Evolutionary conservation across 2,888 invertebrate genomes (phyloP).

Genomic region (Epinotia bilunana): DNA sequence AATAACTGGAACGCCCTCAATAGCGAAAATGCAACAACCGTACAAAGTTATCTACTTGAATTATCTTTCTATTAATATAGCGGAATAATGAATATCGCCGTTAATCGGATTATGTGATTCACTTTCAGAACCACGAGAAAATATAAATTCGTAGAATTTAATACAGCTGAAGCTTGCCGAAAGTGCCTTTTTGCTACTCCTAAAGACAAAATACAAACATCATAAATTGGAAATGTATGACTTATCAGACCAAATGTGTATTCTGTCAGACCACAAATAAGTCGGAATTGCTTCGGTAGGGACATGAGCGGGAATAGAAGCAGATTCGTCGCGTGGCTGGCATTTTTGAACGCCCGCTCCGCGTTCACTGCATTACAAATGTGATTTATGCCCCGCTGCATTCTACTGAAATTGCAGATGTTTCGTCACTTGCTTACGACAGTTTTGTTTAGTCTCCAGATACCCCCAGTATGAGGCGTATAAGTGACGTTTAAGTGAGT

Average conservation of each 20-base stretch:
- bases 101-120: not conserved
- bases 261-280: slow-evolving; percentile 62
- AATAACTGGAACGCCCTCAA: no score
- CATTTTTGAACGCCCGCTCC: slow-evolving; percentile 65
- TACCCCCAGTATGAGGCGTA: slow-evolving; percentile 19
- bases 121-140: not conserved
- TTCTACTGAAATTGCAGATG: slow-evolving; percentile 68
- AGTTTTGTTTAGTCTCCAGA: slow-evolving; percentile 62
- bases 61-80: not conserved
- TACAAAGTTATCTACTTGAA: not conserved
- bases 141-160: not conserved
- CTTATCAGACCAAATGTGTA: slow-evolving; percentile 35
- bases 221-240: slow-evolving; percentile 4
- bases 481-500: slow-evolving; percentile 18
- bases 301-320: slow-evolving; percentile 64
- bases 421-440: slow-evolving; percentile 60
- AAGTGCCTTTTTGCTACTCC: not conserved
- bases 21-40: no score
- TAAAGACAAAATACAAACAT: not conserved
- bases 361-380: slow-evolving; percentile 68
- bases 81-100: not conserved
- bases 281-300: slow-evolving; percentile 64
- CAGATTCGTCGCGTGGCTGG: slow-evolving; percentile 70
- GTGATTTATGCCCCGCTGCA: slow-evolving; percentile 71
- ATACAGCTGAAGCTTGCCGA: not conserved